Percentiles rank a stretch among this genome's conserved stretches.
Evolutionary conservation across 2,888 invertebrate genomes (phyloP).

Genomic region (Hylaea fasciaria): DNA sequence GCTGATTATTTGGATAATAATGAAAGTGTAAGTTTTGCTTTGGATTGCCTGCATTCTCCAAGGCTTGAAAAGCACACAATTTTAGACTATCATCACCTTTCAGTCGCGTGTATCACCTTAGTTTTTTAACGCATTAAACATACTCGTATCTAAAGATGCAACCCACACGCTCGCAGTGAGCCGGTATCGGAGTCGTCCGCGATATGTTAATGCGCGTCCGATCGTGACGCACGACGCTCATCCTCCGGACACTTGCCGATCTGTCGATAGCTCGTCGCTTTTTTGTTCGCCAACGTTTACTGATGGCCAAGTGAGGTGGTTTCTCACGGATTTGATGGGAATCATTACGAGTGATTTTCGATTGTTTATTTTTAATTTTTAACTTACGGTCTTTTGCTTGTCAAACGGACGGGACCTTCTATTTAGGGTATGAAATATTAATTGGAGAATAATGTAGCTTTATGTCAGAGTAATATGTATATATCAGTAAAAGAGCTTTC

Average conservation of each 20-base stretch:
- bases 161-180: constrained; percentile 33
- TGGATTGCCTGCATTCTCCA: no score
- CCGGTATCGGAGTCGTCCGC: constrained; percentile 73
- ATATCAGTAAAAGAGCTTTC: no score
- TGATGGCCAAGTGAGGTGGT: background rate
- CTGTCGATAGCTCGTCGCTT: constrained; percentile 14
- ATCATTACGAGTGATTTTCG: background rate
- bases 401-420: no score
- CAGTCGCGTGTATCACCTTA: no score
- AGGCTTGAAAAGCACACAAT: no score
- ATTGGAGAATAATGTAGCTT: no score
- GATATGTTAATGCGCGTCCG: constrained; percentile 81
- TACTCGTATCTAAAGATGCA: constrained; percentile 13
- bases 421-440: no score
- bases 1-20: no score
- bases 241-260: constrained; percentile 66
- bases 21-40: no score
- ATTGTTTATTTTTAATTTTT: no score
- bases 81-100: no score
- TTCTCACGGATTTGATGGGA: constrained; percentile 5
- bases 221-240: constrained; percentile 83
- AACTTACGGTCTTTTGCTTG: background rate
- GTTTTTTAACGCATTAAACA: constrained; percentile 19
- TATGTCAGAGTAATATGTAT: no score
- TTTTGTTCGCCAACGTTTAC: constrained; percentile 11